These are phyloP conservation scores for Vannuccia rotundouncinata DNA, from an alignment of 2,888 invertebrate genomes.

Conservation along the genomic window DNA sequence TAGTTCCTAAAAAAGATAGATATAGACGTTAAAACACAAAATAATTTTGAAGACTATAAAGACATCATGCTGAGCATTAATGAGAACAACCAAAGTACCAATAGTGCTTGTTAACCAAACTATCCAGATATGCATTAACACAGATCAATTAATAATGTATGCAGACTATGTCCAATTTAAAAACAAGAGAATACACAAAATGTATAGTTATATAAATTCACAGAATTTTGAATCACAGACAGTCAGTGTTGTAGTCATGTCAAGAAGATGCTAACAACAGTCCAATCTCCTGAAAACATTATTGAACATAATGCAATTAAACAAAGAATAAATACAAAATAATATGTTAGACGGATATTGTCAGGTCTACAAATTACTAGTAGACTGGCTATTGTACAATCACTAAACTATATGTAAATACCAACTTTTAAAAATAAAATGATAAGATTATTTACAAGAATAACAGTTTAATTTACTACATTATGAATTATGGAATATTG, in stretches of 20 bases:
- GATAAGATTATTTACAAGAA: too few species aligned
- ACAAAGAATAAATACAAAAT: too few species aligned
- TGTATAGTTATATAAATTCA: neutral
- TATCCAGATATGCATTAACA: neutral
- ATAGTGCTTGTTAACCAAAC: neutral
- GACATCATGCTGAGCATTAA: too few species aligned
- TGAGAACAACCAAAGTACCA: neutral
- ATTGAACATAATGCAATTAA: neutral
- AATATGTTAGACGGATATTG: too few species aligned
- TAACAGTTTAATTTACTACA: too few species aligned
- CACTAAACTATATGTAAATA: too few species aligned
- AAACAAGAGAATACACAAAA: neutral
- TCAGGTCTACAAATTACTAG: too few species aligned
- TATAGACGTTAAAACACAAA: neutral
- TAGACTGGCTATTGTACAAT: too few species aligned
- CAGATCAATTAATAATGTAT: neutral
- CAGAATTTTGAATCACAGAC: neutral
- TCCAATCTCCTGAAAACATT: neutral
- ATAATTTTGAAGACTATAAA: neutral
- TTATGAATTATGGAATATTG: too few species aligned
- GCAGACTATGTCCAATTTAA: too few species aligned
- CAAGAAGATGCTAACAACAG: too few species aligned
- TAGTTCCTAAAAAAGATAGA: conserved; percentile 67
- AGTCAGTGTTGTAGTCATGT: neutral
- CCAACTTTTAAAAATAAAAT: too few species aligned